phyloP scores from a whole-genome alignment of 1,140 invertebrate genomes.

The Cataglyphis hispanica region DNA sequence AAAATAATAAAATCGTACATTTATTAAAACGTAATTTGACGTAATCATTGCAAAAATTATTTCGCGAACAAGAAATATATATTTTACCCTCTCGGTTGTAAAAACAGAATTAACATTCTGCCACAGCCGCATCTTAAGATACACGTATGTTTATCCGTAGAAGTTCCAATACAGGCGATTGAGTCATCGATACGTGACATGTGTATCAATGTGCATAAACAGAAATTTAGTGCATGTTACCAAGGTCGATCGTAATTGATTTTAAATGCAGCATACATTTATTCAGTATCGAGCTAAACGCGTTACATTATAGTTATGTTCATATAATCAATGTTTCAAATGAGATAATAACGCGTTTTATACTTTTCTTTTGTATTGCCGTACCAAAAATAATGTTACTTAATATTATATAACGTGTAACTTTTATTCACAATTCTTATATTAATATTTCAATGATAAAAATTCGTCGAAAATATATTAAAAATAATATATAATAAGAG shows the following conservation, averaged over 20 bases:
- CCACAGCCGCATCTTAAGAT: background rate
- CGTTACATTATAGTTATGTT: conserved; percentile 14
- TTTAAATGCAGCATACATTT: conserved; percentile 53
- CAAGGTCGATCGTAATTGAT: conserved; percentile 58
- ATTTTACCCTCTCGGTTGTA: background rate
- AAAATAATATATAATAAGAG: background rate
- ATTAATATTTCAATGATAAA: background rate
- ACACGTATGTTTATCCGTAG: conserved; percentile 33
- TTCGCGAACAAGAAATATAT: background rate
- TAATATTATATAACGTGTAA: background rate
- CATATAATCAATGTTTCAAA: background rate
- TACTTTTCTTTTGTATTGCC: background rate
- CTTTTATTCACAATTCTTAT: background rate
- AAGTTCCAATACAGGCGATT: conserved; percentile 62
- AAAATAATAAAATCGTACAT: too few species aligned
- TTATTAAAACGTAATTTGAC: too few species aligned
- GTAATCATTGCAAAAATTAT: too few species aligned
- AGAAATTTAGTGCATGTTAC: conserved; percentile 66
- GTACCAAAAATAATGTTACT: background rate
- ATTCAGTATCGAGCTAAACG: conserved; percentile 11
- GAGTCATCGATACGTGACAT: conserved; percentile 75
- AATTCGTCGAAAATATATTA: background rate
- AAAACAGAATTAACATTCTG: conserved; percentile 4
- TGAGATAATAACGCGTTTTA: background rate
- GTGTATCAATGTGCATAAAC: conserved; percentile 66